Base-by-base conservation (phyloP, 2,113 vertebrate genomes). In the Xenopus borealis region DNA sequence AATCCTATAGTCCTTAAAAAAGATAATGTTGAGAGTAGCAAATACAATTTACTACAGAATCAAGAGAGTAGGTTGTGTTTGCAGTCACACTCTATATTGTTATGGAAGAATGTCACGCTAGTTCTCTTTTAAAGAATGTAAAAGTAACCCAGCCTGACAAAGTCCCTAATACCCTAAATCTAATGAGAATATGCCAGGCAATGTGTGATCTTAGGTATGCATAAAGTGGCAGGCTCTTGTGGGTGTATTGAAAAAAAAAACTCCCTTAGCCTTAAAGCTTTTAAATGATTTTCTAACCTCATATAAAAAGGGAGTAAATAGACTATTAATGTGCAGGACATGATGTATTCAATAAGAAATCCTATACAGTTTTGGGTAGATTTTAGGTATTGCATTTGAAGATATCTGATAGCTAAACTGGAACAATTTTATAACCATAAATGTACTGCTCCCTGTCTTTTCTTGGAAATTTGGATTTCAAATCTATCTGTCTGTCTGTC, bases 201-300 rank as follows among this genome's bases (percentile, higher is more conserved):
- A 58, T 16, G 20, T 20, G n/a, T 73, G 13, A 20, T 3, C 44
- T 58, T 66, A 64, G 23, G 12, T 50, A 17, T 67, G n/a, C 40
- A 18, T 12, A 46, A 46, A 16, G 19, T 50, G 46, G 62, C 59
- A n/a, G 20, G 55, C 63, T 72, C 45, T 59, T 45, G 47, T 53
- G 33, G 19, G 44, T 64, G 66, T 18, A 12, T 44, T 30, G 6
- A 59, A 66, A 30, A 13, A n/a, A 27, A 23, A 16, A 4, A 47
- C 18, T 33, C 23, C n/a, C 27, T 40, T 30, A 53, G 10, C 9
- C 17, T 55, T 14, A 50, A 50, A n/a, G 63, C 72, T 73, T 73
- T 73, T 74, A 66, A 74, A 74, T 66, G 71, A 73, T 73, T 73
- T 73, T 73, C 52, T 45, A 17, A 18, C 19, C 20, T 14, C 46